These are phyloP conservation scores for Spinus pinus DNA, from an alignment of 2,797 vertebrate genomes.

Conservation along the genomic window DNA sequence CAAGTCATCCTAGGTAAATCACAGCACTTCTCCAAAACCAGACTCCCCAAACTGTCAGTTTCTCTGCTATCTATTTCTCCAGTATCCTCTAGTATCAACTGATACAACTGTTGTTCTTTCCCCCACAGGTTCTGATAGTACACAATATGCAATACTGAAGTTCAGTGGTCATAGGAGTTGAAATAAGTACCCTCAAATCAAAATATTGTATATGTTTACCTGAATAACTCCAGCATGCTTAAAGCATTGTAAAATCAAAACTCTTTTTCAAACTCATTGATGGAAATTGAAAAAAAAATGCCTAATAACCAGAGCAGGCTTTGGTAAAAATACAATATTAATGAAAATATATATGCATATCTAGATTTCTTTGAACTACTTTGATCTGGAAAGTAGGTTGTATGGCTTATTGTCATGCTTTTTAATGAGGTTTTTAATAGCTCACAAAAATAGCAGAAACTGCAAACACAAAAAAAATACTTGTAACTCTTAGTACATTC, in stretches of 20 bases:
- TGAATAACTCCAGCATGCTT: neutral
- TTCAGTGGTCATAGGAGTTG: neutral
- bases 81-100: neutral
- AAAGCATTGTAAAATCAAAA: neutral
- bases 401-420: neutral
- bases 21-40: neutral
- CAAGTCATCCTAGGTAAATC: neutral
- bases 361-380: neutral
- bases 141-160: neutral
- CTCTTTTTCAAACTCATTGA: neutral
- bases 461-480: neutral
- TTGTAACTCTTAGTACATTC: neutral
- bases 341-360: neutral
- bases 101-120: neutral
- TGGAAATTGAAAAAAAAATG: neutral
- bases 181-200: neutral
- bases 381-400: slow-evolving; percentile 23
- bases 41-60: neutral
- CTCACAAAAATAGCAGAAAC: neutral
- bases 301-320: neutral
- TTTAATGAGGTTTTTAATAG: neutral
- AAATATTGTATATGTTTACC: neutral
- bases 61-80: neutral
- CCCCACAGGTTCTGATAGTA: neutral
- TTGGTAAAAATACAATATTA: neutral